These are phyloP conservation scores for Colostygia pectinataria DNA, from an alignment of 2,888 invertebrate species.

Conservation along the genomic window DNA sequence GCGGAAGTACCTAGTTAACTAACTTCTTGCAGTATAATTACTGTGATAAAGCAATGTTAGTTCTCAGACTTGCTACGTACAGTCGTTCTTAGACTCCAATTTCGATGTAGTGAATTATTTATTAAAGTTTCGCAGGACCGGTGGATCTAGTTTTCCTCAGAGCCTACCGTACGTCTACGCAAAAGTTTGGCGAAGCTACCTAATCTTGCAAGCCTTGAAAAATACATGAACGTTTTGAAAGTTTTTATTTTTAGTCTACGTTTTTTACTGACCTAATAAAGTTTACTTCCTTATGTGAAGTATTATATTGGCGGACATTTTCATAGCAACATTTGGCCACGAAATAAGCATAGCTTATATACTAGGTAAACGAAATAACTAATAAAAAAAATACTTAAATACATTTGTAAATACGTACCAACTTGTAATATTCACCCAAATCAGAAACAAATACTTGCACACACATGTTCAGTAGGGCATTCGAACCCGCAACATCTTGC, in stretches of 20 bases:
- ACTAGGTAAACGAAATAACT: no score
- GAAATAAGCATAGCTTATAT: no score
- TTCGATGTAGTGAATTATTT: constrained; percentile 33
- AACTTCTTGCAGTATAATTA: not conserved
- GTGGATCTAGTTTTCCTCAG: constrained; percentile 19
- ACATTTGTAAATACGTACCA: no score
- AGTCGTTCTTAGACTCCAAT: constrained; percentile 40
- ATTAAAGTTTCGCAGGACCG: constrained; percentile 25
- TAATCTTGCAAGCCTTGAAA: not conserved
- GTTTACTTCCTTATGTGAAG: no score
- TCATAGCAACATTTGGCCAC: no score
- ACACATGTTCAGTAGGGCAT: no score
- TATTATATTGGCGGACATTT: no score
- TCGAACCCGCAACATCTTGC: no score
- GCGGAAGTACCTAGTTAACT: not conserved
- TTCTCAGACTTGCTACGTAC: constrained; percentile 52
- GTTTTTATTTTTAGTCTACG: not conserved
- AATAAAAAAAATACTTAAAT: no score
- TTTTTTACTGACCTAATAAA: no score
- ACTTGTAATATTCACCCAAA: no score
- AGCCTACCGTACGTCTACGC: constrained; percentile 11
- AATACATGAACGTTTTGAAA: not conserved
- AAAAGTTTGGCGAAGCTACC: constrained; percentile 3
- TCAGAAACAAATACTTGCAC: no score
- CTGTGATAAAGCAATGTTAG: constrained; percentile 50